These are phyloP conservation scores for Struthidea cinerea DNA, from an alignment of 2,113 vertebrate species.

Conservation along the genomic window DNA sequence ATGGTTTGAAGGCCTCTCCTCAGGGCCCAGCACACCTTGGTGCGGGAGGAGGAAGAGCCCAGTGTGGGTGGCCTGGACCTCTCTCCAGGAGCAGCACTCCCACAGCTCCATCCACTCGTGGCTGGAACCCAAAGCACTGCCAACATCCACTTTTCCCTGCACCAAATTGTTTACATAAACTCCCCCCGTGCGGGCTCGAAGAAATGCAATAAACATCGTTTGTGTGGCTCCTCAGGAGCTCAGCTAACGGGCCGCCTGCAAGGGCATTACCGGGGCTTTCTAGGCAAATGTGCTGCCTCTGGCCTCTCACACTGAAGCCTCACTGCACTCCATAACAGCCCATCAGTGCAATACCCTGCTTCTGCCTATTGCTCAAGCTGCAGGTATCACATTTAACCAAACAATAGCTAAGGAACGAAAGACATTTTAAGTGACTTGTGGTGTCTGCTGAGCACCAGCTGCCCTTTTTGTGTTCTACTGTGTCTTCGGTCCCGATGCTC, in stretches of 20 bases:
- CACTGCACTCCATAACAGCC: fast-evolving
- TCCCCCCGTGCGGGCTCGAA: background rate
- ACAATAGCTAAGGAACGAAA: slow-evolving; percentile 27
- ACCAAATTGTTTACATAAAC: background rate
- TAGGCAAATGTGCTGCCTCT: background rate
- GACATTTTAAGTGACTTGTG: background rate
- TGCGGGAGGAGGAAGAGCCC: background rate
- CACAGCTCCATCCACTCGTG: background rate
- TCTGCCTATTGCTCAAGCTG: background rate
- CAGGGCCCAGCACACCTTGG: background rate
- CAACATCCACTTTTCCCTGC: background rate
- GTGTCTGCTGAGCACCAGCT: background rate
- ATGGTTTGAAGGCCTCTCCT: background rate
- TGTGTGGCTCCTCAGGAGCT: background rate
- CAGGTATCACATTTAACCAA: background rate
- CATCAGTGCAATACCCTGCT: background rate
- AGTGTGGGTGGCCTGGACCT: background rate
- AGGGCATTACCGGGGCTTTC: background rate
- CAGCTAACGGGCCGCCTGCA: background rate
- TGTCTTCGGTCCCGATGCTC: background rate
- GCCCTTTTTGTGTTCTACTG: background rate
- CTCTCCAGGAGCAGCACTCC: background rate
- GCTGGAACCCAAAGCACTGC: background rate
- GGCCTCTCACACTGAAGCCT: background rate
- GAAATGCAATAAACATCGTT: background rate